Base-by-base conservation (phyloP, 2,113 vertebrate genomes). In the Cebidichthys violaceus region DNA sequence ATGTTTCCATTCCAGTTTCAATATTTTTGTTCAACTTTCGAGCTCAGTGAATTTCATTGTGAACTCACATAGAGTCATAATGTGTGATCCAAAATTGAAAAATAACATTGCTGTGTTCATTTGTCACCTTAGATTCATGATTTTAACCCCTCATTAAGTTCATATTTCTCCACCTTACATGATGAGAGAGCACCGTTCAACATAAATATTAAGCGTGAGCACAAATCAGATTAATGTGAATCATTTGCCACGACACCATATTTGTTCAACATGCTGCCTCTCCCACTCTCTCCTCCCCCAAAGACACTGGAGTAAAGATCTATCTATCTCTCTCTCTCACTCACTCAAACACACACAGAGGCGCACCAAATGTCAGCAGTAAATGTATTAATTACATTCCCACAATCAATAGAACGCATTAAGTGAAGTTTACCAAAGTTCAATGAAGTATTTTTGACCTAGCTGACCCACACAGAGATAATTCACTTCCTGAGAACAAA, bases 371-470 rank as follows among this genome's bases (percentile, higher is more conserved):
- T 86, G 74, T 82, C 80, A 72, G 61, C 55, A 77, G 43, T 61
- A 27, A 68, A 75, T 70, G 31, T 22, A 78, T 81, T 84, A 72
- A 90, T 79, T 50, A 69, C 54, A 81, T 64, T 78, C 4, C 70
- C 47, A 45, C 65, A 81, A 68, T 89, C 85, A 82, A 84, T 82
- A 77, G 43, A 77, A 66, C 70, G 82, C 75, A 84, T 88, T 70
- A 73, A 76, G 70, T 45, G 37, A 69, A 86, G 61, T 81, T 70
- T 75, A 60, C 59, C 33, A 31, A 64, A 73, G 59, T 76, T 35
- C 72, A 71, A 79, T 75, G 35, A 76, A 77, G 61, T 72, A 50
- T 79, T 59, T 81, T 41, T 85, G 78, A 81, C 81, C 67, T 43
- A 27, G 29, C 1, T 84, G 61, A 85, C 47, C 52, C 59, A 54